Evolutionary conservation across 2,888 invertebrate species (phyloP).

Genomic region (Pogonocherus hispidulus): DNA sequence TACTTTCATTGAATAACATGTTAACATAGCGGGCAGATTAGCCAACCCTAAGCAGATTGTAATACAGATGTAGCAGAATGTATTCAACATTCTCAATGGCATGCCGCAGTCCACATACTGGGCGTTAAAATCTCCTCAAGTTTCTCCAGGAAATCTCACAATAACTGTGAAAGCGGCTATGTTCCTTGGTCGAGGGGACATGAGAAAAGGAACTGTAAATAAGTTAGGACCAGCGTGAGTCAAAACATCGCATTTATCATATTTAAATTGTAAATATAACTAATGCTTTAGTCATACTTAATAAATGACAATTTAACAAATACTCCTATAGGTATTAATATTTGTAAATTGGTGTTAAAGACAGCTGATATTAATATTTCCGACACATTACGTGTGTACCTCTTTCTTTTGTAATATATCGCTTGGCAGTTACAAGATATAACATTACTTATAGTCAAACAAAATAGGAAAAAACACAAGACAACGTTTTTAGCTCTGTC

Average conservation of each 20-base stretch:
- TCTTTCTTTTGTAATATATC: not conserved
- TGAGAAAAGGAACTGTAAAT: slow-evolving; percentile 17
- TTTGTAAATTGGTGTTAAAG: slow-evolving; percentile 3
- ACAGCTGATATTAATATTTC: slow-evolving; percentile 7
- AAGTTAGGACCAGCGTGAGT: slow-evolving; percentile 5
- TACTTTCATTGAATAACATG: slow-evolving; percentile 55
- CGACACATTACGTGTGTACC: not conserved
- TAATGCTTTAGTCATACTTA: not conserved
- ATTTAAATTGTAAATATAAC: not conserved
- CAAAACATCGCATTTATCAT: slow-evolving; percentile 13
- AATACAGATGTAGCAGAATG: slow-evolving; percentile 62
- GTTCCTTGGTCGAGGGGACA: slow-evolving; percentile 12
- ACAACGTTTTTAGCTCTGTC: not conserved
- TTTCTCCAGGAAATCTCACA: slow-evolving; percentile 52
- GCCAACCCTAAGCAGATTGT: slow-evolving; percentile 60
- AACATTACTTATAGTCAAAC: not conserved
- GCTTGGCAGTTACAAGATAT: not conserved
- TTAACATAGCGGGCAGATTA: slow-evolving; percentile 51
- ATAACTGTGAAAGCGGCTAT: slow-evolving; percentile 31
- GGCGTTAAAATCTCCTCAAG: slow-evolving; percentile 50
- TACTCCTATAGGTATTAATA: slow-evolving; percentile 4
- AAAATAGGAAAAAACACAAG: not conserved
- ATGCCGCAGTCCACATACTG: slow-evolving; percentile 49
- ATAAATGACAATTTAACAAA: slow-evolving; percentile 6
- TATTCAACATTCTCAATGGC: slow-evolving; percentile 54